Base-by-base conservation (phyloP, 1,140 invertebrate species). In the Ceratitis capitata region DNA sequence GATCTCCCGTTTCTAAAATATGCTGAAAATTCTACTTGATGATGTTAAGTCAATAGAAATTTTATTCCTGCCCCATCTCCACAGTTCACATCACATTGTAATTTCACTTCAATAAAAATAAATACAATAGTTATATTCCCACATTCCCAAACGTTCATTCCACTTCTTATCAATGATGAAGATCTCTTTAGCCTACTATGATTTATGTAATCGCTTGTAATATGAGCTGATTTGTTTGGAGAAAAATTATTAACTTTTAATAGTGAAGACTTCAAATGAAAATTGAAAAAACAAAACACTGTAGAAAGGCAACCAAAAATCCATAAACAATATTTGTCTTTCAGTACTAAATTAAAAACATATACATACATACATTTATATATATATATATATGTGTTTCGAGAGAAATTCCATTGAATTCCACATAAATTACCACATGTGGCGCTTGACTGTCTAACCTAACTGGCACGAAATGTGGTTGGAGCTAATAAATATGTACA, bases 121-220 rank as follows among this genome's bases (percentile, higher is more conserved):
- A 78, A 42, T 78, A 45, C 19, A 7, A 47, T 45, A 78, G 23
- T 23, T 78, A 23, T n/a, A 78, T 19, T 0, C 39, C 12, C 69
- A 23, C 19, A 78, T 47, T 26, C 35, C 45, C 42, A 69, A 19
- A 12, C 19, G 0, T 47, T n/a, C 26, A n/a, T 45, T 42, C 14
- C 16, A 39, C 9, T 4, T 9, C 19, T 78, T 78, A 78, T 78
- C 69, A 78, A 45, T 78, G 69, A 47, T 78, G 26, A 39, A 78
- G 69, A 78, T 78, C 69, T 78, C n/a, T 32, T 42, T 45, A 45
- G 19, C 39, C 39, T 39, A 23, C 69, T 35, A 78, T 78, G 69
- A 78, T 78, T 78, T 78, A 78, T 78, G 69, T 78, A 78, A 78
- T 78, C 69, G 69, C 69, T 78, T 78, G 69, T 78, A 78, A 78